Base-by-base conservation (phyloP, 2,888 invertebrate species). In the Gari tellinella region DNA sequence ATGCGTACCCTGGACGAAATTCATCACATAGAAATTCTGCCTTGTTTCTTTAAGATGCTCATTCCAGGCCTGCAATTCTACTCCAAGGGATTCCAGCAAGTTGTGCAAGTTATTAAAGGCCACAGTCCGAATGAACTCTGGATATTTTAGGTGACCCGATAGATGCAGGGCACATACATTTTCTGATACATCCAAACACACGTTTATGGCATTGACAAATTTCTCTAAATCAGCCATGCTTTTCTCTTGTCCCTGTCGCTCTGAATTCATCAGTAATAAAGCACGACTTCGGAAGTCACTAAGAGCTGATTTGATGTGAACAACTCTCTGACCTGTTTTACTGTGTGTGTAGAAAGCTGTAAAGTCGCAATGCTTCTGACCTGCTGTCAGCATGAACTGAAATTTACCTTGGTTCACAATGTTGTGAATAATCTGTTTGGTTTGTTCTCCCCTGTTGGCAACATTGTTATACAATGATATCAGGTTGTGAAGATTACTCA, bases 401-500 rank as follows among this genome's bases (percentile, higher is more conserved):
- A 82, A 82, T 8, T 63, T 65, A 10, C 82, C 84, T 4, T 52
- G 61, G 4, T 41, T 61, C 1, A 83, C 38, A 17, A 84, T 79
- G 38, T 61, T 80, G 31, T 72, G 61, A 43, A 84, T 75, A 0
- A 74, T 74, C 61, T 84, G 80, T 62, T 73, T 80, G 17, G 81
- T 84, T 21, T 74, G 73, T 55, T 82, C 82, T n/a, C 82, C 82
- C 48, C 82, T 69, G 57, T 84, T 84, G 31, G 84, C 84, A 2
- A 84, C 82, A 75, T 80, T 79, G 21, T 78, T 73, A 51, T 83
- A 84, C 19, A 84, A 49, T 0, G 82, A 72, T 43, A 73, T 83
- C 21, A 84, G 55, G 45, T 78, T 80, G 48, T 84, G 82, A 0
- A 82, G 26, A 62, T 80, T 77, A 23, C 60, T 65, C 56, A 62